Conservation (phyloP, 2,113 vertebrate species). For the Leiothrix lutea region DNA sequence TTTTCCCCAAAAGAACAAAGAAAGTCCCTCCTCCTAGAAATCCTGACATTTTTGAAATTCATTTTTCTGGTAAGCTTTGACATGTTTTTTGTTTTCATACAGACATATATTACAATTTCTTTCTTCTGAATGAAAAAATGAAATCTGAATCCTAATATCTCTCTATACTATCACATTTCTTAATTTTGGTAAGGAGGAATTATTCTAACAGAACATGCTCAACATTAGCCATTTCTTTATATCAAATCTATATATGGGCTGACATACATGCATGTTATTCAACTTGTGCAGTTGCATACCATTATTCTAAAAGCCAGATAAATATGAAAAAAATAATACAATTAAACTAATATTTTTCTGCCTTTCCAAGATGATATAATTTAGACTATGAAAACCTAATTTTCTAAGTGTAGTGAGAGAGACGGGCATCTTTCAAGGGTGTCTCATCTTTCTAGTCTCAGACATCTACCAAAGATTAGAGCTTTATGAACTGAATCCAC, state of each 20-base stretch:
- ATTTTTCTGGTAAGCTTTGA: background rate
- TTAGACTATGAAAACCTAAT: background rate
- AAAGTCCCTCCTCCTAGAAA: background rate
- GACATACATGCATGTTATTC: background rate
- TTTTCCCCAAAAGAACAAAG: background rate
- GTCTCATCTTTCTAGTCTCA: background rate
- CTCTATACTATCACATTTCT: background rate
- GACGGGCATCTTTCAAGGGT: background rate
- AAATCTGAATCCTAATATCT: background rate
- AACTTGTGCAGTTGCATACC: fast-evolving
- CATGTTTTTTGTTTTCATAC: background rate
- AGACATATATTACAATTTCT: background rate
- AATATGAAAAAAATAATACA: background rate
- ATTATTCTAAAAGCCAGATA: background rate
- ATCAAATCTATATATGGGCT: background rate
- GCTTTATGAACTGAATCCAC: fast-evolving
- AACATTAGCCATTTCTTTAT: background rate
- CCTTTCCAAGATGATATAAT: background rate
- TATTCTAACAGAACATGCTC: background rate
- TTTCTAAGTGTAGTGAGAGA: background rate
- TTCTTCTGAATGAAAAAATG: background rate
- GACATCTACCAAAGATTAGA: background rate
- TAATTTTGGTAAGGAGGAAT: background rate
- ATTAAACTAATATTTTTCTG: background rate
- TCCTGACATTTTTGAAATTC: background rate